Conservation (phyloP, 2,888 invertebrate genomes). For the Drosophila pegasa region DNA sequence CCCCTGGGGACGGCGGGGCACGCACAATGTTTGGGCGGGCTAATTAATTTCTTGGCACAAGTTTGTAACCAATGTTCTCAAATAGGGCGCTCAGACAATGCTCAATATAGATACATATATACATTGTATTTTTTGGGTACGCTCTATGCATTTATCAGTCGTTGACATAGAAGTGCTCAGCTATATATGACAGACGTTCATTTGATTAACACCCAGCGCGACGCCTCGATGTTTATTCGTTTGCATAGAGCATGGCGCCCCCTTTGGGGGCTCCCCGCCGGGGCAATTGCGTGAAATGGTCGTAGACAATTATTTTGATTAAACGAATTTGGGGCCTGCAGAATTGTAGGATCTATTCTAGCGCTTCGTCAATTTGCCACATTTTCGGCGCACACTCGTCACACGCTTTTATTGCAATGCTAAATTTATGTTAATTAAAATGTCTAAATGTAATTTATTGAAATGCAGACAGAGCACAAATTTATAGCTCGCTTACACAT, state of each 20-base stretch:
- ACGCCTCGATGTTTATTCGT: constrained; percentile 63
- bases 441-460: constrained; percentile 60
- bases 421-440: constrained; percentile 76
- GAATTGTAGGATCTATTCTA: constrained; percentile 51
- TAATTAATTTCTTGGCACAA: constrained; percentile 66
- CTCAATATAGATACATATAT: constrained; percentile 2
- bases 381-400: constrained; percentile 10
- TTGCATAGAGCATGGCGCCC: constrained; percentile 28
- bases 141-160: constrained; percentile 36
- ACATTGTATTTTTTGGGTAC: not conserved
- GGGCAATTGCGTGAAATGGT: constrained; percentile 34
- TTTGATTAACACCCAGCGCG: constrained; percentile 64
- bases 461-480: constrained; percentile 36
- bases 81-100: constrained; percentile 36
- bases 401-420: constrained; percentile 56
- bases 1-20: not conserved
- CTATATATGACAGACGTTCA: constrained; percentile 25
- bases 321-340: constrained; percentile 43
- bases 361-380: constrained; percentile 29
- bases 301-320: constrained; percentile 31
- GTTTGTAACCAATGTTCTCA: constrained; percentile 20
- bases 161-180: constrained; percentile 34
- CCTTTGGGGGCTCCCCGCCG: not conserved
- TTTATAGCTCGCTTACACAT: constrained; percentile 15
- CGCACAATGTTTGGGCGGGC: constrained; percentile 19